Base-by-base conservation (phyloP, 2,113 vertebrate species). In the Gallinago undulata region DNA sequence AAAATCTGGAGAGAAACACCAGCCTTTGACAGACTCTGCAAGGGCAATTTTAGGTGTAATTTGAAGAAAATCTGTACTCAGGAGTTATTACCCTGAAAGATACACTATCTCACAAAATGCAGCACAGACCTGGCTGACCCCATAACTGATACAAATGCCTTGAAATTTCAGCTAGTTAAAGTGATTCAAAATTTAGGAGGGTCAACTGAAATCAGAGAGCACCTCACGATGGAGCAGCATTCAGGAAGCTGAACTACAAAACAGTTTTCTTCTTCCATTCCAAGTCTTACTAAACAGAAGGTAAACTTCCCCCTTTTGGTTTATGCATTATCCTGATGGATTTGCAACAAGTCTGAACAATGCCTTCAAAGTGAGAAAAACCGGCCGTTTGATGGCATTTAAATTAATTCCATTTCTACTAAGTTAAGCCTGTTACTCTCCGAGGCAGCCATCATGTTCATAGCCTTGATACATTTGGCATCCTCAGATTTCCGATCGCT, bases 341-440 rank as follows among this genome's bases (percentile, higher is more conserved):
- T 64, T 43, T 73, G 11, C 23, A 51, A 60, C 35, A 84, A 76
- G 39, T 31, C 41, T 21, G 35, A 28, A 30, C 14, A 5, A 3
- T 48, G 25, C 30, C 51, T 63, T 39, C 33, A 47, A 85, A 86
- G 31, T 6, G 18, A 76, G 43, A 31, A 37, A 47, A 63, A 33
- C 0, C 5, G 16, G 3, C 10, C 27, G 15, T 15, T 18, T 59
- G 6, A 23, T 33, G 37, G 21, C n/a, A 47, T 8, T 48, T 33
- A 63, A 13, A 23, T 50, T 10, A 35, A 63, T 25, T 51, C n/a
- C 1, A 51, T 22, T 72, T 57, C 30, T 6, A 74, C 9, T 8
- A 17, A 82, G 10, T 17, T 5, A 35, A 24, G 35, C n/a, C 37
- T 41, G 25, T 5, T 55, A n/a, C 25, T 56, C 39, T 33, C 3